Evolutionary conservation across 2,888 invertebrate genomes (phyloP).

Genomic region (Ariolimax columbianus): DNA sequence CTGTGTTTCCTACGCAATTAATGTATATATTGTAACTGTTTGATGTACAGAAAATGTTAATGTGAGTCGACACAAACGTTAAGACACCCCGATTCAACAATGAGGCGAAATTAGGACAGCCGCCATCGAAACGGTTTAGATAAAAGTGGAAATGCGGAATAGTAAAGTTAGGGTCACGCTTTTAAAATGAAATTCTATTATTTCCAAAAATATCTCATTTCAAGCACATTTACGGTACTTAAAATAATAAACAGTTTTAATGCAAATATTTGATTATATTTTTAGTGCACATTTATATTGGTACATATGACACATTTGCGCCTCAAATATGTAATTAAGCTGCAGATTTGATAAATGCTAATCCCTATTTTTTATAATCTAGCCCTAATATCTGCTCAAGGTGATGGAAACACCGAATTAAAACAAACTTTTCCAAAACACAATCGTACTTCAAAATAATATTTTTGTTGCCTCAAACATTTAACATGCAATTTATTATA

Average conservation of each 20-base stretch:
- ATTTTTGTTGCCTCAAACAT: too few relatives aligned
- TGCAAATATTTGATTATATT: neutral
- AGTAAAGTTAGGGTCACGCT: neutral
- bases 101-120: conserved; percentile 29
- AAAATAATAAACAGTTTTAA: neutral
- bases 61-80: neutral
- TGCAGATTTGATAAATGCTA: neutral
- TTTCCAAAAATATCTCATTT: neutral
- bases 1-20: conserved; percentile 3
- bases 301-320: neutral
- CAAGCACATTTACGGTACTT: neutral
- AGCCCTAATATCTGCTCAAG: neutral
- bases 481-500: too few relatives aligned
- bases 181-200: neutral
- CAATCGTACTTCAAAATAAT: too few relatives aligned
- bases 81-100: neutral
- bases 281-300: neutral
- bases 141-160: conserved; percentile 1
- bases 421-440: neutral
- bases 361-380: neutral
- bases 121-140: conserved; percentile 30
- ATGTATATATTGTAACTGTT: neutral
- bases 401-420: neutral
- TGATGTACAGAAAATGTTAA: neutral
- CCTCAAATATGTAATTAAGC: neutral